Base-by-base conservation (phyloP, 2,797 vertebrate genomes). In the Allobates femoralis region DNA sequence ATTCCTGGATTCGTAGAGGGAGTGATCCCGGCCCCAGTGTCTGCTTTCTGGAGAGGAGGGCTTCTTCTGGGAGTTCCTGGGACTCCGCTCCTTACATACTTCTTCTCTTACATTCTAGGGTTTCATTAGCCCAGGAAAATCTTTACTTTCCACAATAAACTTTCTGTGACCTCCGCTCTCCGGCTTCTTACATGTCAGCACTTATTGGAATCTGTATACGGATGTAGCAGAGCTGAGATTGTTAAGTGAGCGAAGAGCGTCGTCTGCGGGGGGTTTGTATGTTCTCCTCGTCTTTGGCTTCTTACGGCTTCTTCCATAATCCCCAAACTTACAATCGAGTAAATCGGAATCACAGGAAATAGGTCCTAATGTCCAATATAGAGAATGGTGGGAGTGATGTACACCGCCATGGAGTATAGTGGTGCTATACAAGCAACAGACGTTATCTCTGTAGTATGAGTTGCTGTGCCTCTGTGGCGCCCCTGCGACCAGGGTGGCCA, bases 1-100 rank as follows among this genome's bases (percentile, higher is more conserved):
- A 89, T 89, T 83, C 58, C 76, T 88, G 71, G 83, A 89, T 86
- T 82, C 89, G 75, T 88, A 87, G 92, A 92, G 91, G 92, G 92
- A 93, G 93, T 92, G 92, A 92, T 89, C 89, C 62, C 89, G 89
- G 75, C 84, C 71, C 89, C 41, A 87, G 92, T 89, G 90, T 92
- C 93, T 88, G 92, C 88, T 93, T 92, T 91, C 92, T 89, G 18
- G 66, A 62, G 90, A 89, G 89, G 81, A 88, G 84, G 83, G 67
- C 50, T 87, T 55, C 41, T 76, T 80, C 76, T 76, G 88, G 86
- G 84, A 15, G 85, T 83, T 89, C 34, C 66, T 53, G 26, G 58
- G 87, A 89, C 84, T 89, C 81, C 79, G 88, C 79, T 85, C 76
- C 67, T 80, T 60, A 60, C 83, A 82, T 14, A 67, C 58, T 56